Conservation (phyloP, 2,888 invertebrate species). For the Chrysopilus asiliformis region DNA sequence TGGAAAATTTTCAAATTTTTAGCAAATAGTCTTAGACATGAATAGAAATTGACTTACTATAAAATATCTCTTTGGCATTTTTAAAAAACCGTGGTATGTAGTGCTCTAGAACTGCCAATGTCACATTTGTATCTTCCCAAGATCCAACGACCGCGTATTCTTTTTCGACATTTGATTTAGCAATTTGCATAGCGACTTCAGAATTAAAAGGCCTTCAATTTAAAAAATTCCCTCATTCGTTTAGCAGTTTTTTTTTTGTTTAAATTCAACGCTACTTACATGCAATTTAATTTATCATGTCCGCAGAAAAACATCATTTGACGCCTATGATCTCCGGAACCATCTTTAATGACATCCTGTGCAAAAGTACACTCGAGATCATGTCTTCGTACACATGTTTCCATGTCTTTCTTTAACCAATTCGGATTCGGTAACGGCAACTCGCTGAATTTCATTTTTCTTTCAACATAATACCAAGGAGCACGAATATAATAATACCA, state of each 20-base stretch:
- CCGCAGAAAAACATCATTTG: conserved; percentile 86
- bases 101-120: conserved; percentile 63
- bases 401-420: conserved; percentile 81
- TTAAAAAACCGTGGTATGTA: conserved; percentile 68
- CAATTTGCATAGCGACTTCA: conserved; percentile 59
- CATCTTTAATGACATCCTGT: too few relatives aligned
- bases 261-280: conserved; percentile 51
- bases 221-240: too few relatives aligned
- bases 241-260: too few relatives aligned
- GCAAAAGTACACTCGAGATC: conserved; percentile 65
- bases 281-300: conserved; percentile 62
- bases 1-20: too few relatives aligned
- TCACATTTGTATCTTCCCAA: conserved; percentile 71
- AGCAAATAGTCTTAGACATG: too few relatives aligned
- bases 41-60: too few relatives aligned
- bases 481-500: conserved; percentile 86
- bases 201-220: conserved; percentile 69
- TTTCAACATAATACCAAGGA: conserved; percentile 81
- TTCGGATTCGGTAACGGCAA: conserved; percentile 69
- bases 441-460: conserved; percentile 71
- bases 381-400: conserved; percentile 66
- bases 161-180: conserved; percentile 67
- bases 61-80: too few relatives aligned
- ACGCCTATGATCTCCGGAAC: conserved; percentile 66
- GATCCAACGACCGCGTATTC: conserved; percentile 78